Evolutionary conservation across 2,797 vertebrate genomes (phyloP), one percentile per base, ranked within the genome.

Genomic region (Danionella dracula): DNA sequence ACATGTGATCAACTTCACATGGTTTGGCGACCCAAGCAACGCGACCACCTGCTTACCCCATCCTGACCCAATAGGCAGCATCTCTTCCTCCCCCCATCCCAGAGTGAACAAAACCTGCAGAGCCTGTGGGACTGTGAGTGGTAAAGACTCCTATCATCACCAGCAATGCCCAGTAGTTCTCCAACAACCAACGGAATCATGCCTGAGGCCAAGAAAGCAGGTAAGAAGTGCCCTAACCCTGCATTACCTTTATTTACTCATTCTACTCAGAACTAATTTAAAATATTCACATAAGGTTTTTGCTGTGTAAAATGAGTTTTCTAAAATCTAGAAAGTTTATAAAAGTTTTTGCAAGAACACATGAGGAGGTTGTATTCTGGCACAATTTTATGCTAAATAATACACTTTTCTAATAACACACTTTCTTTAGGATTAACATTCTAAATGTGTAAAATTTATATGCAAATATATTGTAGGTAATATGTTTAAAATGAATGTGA

Each of bases 161-260:
- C 17, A 21, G 54, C 46, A 41, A 79, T 58, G 62, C 77, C 76
- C 49, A 74, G 15, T 62, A 32, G 48, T 57, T 3, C 57, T 0
- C 20, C 7, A 12, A 72, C 19, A 71, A 42, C 53, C 55, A 65
- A 72, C 21, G 73, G 72, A 82, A 71, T 66, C 81, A 87, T 88
- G 86, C 79, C 85, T 1, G 85, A 77, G 8, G 77, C 78, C 12
- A 85, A 73, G 75, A 90, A 81, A 86, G 50, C 76, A 79, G 89
- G 89, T 90, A 88, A 44, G 82, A 51, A 2, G 20, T n/a, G 32
- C 50, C 32, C 11, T 59, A 23, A 21, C 41, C 4, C 21, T 27
- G 3, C 6, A 27, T 3, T 27, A 27, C 3, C 3, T 45, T 4
- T 27, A 19, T 46, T 4, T 27, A 17, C 21, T 9, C 13, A 21